Evolutionary conservation across 2,113 vertebrate species (phyloP).

Genomic region (Pagrus major): DNA sequence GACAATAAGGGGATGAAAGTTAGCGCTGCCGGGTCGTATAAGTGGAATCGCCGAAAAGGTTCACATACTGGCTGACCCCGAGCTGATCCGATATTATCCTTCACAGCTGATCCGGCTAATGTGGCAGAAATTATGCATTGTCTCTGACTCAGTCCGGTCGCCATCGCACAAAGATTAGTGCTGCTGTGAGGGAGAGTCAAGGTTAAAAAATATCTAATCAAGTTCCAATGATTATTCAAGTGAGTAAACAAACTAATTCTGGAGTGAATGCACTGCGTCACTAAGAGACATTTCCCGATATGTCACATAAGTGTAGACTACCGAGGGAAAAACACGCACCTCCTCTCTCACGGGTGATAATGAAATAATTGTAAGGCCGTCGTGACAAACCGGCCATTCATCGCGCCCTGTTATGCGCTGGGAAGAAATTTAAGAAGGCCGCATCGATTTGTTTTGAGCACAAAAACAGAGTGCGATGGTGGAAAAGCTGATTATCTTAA

Average conservation of each 20-base stretch:
- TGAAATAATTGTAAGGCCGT: slow-evolving; percentile 77
- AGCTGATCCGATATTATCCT: slow-evolving; percentile 51
- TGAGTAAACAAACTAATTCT: slow-evolving; percentile 64
- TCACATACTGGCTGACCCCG: slow-evolving; percentile 51
- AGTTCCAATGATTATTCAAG: slow-evolving; percentile 43
- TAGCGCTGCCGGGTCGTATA: neutral
- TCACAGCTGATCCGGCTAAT: slow-evolving; percentile 59
- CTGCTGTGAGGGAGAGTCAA: slow-evolving; percentile 28
- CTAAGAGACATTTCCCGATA: slow-evolving; percentile 53
- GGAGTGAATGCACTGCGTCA: slow-evolving; percentile 13
- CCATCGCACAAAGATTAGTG: slow-evolving; percentile 35
- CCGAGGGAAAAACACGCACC: slow-evolving; percentile 38
- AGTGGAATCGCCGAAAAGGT: slow-evolving; percentile 27
- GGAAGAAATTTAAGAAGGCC: slow-evolving; percentile 68
- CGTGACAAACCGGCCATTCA: slow-evolving; percentile 70
- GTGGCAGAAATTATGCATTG: slow-evolving; percentile 43
- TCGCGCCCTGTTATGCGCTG: slow-evolving; percentile 59
- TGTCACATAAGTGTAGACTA: slow-evolving; percentile 12
- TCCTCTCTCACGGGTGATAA: slow-evolving; percentile 73
- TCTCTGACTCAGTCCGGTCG: slow-evolving; percentile 22
- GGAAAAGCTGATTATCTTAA: slow-evolving; percentile 74
- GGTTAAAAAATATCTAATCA: slow-evolving; percentile 59
- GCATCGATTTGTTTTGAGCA: slow-evolving; percentile 60
- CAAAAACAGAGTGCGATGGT: slow-evolving; percentile 61
- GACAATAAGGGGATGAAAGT: slow-evolving; percentile 41